phyloP scores from a whole-genome alignment of 1,140 invertebrate species.

The Ganaspis sp. region DNA sequence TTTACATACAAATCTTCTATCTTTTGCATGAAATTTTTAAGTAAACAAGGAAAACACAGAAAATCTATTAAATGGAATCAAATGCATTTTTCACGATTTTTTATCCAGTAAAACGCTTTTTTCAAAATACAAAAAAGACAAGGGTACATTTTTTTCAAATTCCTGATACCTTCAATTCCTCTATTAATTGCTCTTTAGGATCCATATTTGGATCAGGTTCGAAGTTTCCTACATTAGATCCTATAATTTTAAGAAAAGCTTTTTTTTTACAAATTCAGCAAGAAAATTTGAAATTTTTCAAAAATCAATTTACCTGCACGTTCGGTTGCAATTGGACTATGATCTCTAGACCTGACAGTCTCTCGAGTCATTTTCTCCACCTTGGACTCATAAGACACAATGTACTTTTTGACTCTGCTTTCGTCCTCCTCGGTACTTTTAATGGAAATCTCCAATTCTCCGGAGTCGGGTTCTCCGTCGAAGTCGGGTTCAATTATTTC shows the following conservation, averaged over 20 bases:
- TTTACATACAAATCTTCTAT: no score
- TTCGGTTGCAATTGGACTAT: conserved; percentile 66
- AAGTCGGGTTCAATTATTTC: conserved; percentile 63
- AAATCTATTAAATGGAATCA: no score
- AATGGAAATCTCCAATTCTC: conserved; percentile 70
- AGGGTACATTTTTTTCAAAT: conserved; percentile 21
- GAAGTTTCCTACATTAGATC: conserved; percentile 69
- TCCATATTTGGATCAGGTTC: conserved; percentile 72
- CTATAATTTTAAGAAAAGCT: background rate
- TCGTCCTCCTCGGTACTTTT: conserved; percentile 66
- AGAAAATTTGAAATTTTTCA: background rate
- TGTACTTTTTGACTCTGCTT: conserved; percentile 71
- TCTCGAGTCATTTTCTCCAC: conserved; percentile 54
- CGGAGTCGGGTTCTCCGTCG: conserved; percentile 63
- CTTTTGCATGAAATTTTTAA: no score
- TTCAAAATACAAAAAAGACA: background rate
- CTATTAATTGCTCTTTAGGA: conserved; percentile 73
- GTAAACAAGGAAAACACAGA: no score
- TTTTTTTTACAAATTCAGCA: background rate
- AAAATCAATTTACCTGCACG: conserved; percentile 52
- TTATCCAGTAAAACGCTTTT: no score
- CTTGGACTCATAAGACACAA: conserved; percentile 72
- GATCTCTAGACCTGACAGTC: conserved; percentile 54
- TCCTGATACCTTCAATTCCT: conserved; percentile 72
- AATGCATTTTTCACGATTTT: no score